phyloP scores from a whole-genome alignment of 2,113 vertebrate species.

The Pomatostomus ruficeps region DNA sequence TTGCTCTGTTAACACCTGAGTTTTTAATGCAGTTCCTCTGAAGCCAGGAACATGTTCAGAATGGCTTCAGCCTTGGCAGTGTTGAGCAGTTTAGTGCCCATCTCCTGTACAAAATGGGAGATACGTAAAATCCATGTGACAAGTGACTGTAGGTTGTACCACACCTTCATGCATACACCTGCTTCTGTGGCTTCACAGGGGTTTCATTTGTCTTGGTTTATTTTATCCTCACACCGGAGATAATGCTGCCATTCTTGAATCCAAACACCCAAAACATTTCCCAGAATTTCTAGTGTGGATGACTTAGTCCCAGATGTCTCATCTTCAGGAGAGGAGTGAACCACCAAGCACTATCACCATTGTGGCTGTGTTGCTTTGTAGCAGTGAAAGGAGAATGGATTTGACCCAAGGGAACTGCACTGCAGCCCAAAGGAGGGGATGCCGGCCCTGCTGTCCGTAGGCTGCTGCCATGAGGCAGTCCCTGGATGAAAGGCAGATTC shows the following conservation, averaged over 20 bases:
- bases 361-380: neutral
- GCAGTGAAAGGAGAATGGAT: neutral
- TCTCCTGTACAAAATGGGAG: neutral
- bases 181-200: neutral
- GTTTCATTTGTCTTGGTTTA: neutral
- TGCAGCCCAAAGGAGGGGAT: rapidly evolving
- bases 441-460: neutral
- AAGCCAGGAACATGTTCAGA: neutral
- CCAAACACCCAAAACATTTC: neutral
- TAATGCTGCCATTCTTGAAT: neutral
- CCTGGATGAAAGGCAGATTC: neutral
- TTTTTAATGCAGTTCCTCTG: neutral
- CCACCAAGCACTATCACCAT: rapidly evolving
- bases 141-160: neutral
- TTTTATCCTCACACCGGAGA: neutral
- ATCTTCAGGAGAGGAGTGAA: neutral
- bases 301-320: neutral
- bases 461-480: neutral
- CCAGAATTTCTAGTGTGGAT: neutral
- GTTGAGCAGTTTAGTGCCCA: neutral
- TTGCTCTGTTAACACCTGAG: neutral
- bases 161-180: neutral
- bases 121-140: neutral
- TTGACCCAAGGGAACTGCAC: neutral
- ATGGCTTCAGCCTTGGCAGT: neutral